These are phyloP conservation scores for Gracilinanus agilis DNA, from an alignment of 2,113 vertebrate species.

Conservation along the genomic window DNA sequence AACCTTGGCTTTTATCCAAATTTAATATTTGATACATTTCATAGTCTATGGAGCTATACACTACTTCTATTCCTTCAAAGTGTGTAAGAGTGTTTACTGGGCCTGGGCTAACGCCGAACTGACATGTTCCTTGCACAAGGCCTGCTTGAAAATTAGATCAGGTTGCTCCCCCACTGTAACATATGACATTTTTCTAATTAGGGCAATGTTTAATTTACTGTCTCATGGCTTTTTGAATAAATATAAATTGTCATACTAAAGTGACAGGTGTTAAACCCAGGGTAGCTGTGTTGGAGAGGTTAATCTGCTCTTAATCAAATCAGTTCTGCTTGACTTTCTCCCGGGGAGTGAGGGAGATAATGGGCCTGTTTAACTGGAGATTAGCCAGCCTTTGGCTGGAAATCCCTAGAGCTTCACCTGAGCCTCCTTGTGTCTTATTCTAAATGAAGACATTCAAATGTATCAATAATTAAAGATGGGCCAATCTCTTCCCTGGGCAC, in stretches of 20 bases:
- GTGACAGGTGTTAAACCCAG: constrained; percentile 91
- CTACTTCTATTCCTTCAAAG: constrained; percentile 26
- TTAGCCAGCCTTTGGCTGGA: constrained; percentile 87
- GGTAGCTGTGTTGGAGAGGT: constrained; percentile 90
- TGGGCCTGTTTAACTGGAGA: constrained; percentile 91
- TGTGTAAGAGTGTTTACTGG: constrained; percentile 71
- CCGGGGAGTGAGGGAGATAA: constrained; percentile 87
- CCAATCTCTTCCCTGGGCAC: constrained; percentile 47
- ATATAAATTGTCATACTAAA: constrained; percentile 91
- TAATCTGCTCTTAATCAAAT: constrained; percentile 93
- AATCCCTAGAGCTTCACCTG: constrained; percentile 85
- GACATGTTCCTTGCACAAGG: constrained; percentile 78
- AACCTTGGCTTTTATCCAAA: background rate
- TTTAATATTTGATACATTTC: background rate
- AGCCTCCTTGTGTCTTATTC: constrained; percentile 78
- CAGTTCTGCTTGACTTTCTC: constrained; percentile 91
- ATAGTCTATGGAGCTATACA: background rate
- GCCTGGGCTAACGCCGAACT: constrained; percentile 48
- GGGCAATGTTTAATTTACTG: constrained; percentile 92
- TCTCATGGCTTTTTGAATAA: constrained; percentile 91
- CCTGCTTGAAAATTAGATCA: constrained; percentile 85
- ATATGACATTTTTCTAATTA: constrained; percentile 91
- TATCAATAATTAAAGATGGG: constrained; percentile 79
- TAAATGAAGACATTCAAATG: constrained; percentile 86
- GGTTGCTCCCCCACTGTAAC: constrained; percentile 86